These are phyloP conservation scores for Antigone vipio DNA, from an alignment of 2,113 vertebrate species.

Conservation along the genomic window DNA sequence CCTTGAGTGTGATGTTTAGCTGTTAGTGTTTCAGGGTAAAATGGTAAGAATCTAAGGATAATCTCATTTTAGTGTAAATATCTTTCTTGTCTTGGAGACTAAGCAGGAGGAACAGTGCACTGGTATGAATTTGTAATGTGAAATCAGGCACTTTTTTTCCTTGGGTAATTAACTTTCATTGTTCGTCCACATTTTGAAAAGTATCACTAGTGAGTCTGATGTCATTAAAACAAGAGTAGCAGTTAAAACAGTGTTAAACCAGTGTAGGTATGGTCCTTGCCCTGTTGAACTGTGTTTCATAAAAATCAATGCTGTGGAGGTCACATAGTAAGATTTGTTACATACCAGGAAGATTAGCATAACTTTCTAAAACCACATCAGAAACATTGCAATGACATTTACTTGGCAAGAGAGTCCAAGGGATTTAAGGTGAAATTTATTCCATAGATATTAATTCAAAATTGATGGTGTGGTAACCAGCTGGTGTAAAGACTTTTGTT, in stretches of 20 bases:
- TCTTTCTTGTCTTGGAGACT: neutral
- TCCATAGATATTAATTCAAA: neutral
- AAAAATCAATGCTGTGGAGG: neutral
- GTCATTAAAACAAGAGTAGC: neutral
- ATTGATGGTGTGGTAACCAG: neutral
- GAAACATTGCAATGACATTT: neutral
- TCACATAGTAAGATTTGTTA: neutral
- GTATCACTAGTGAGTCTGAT: neutral
- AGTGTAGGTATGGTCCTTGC: neutral
- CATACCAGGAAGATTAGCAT: neutral
- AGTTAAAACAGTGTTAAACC: neutral
- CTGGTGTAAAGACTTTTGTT: neutral
- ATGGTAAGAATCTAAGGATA: neutral
- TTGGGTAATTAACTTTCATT: neutral
- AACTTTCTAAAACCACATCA: neutral
- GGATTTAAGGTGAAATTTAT: neutral
- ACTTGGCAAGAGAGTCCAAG: neutral
- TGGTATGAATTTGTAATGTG: neutral
- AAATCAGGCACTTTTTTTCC: neutral
- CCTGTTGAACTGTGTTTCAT: neutral
- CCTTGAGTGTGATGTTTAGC: neutral
- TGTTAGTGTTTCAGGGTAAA: neutral
- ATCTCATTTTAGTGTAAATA: neutral
- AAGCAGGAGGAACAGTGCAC: neutral
- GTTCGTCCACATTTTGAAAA: neutral